Evolutionary conservation across 2,888 invertebrate genomes (phyloP), one percentile per base, ranked within the genome.

Genomic region (Anarsia innoxiella): DNA sequence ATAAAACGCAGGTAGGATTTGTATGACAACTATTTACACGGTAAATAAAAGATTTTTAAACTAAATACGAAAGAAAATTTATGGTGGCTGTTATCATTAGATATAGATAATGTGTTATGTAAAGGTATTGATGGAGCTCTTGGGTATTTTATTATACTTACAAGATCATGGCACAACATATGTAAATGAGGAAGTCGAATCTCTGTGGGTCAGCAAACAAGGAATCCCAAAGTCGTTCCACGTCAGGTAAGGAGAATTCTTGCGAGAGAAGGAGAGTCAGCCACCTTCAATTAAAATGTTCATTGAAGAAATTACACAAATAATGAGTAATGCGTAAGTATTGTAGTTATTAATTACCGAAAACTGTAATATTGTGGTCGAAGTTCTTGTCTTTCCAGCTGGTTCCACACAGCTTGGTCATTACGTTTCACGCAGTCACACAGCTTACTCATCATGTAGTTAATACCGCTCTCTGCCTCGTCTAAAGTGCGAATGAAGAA

Each of bases 141-240:
- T n/a, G n/a, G n/a, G n/a, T n/a, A n/a, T n/a, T n/a, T n/a, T n/a
- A n/a, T n/a, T n/a, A n/a, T 48, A 90, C 95, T 90, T 87, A 97
- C 96, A 97, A 87, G 53, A 99, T 93, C 99, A 99, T 99, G 57
- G 98, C 95, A 84, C 96, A 95, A 75, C 98, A 98, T 40, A 98
- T 92, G 66, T 93, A 90, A 45, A 96, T 92, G 2, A 99, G 90
- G 64, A 96, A 97, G 58, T 93, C 90, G 69, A 99, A 98, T 59
- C 99, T 88, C 37, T 91, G 88, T 35, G 91, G 87, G 74, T 98
- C 97, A 0, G 98, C 92, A 67, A 99, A 95, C 35, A 99, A 77
- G 0, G 97, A 94, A 72, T 99, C 99, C 99, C 99, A 99, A 59
- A 99, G 92, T 46, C 97, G 88, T 58, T 99, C 91, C 0, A 99